Base-by-base conservation (phyloP, 2,888 invertebrate genomes). In the Tetragnatha montana region DNA sequence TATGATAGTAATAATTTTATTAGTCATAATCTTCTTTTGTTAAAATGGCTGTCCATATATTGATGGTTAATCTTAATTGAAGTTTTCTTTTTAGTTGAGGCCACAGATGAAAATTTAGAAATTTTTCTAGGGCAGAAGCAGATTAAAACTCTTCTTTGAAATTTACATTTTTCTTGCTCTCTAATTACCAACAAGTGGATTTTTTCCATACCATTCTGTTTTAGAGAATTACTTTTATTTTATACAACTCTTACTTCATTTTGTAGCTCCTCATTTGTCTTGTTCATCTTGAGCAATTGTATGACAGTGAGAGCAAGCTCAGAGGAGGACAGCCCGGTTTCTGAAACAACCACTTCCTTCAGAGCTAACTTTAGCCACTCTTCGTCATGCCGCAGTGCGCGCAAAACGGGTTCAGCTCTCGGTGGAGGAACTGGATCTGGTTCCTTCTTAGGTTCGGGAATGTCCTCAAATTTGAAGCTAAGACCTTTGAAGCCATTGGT, bases 231-330 rank as follows among this genome's bases (percentile, higher is more conserved):
- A 35, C 35, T 35, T 35, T 35, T 4, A 35, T 35, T 35, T 35
- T 2, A 35, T 35, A 35, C 35, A 35, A 35, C 35, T 35, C 35
- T 74, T 91, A 93, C 93, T 92, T 97, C 97, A 93, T 96, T 96
- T 93, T 97, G 96, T 91, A 97, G 94, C 92, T 96, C 96, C 91
- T 95, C 95, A 91, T 95, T 95, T 50, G 94, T 94, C 91, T 95
- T 94, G 17, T 95, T 94, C 0, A 95, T 95, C 91, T 95, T 95
- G 0, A 97, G 93, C 91, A 95, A 94, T 0, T 94, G 94, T 35
- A 95, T 94, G 35, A 96, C 94, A 1, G 95, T 95, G 89, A 95
- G 94, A 7, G 95, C 93, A 75, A 96, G 95, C 91, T 96, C 95
- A 94, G 94, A 95, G 4, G 92, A 88, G 8, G 92, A 92, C 10